These are phyloP conservation scores for Ciconia stormi DNA, from an alignment of 2,113 vertebrate species.

Conservation along the genomic window DNA sequence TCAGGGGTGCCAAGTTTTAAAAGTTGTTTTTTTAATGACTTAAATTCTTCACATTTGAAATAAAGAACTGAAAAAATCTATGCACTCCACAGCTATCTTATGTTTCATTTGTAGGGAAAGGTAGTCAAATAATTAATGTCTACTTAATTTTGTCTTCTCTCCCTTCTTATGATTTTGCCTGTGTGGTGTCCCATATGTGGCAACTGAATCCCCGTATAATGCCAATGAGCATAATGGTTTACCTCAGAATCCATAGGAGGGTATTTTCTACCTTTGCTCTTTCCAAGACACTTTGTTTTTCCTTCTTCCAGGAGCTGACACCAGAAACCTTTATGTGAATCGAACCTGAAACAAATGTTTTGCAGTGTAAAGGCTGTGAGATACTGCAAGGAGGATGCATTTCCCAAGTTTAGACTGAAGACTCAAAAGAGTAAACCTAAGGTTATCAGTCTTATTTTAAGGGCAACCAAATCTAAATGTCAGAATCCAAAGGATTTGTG, in stretches of 20 bases:
- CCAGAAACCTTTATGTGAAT: conserved; percentile 98
- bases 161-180: background rate
- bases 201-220: background rate
- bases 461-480: background rate
- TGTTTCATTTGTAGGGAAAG: background rate
- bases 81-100: background rate
- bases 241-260: conserved; percentile 93
- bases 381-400: background rate
- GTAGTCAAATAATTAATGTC: background rate
- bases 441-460: conserved; percentile 10
- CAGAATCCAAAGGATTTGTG: background rate
- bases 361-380: background rate
- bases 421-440: conserved; percentile 22
- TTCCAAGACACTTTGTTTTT: conserved; percentile 95
- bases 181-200: background rate
- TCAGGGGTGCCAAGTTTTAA: background rate
- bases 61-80: background rate
- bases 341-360: conserved; percentile 80
- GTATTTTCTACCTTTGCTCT: conserved; percentile 95
- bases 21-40: background rate
- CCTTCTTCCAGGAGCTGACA: conserved; percentile 95
- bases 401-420: background rate
- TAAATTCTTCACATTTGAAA: background rate
- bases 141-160: background rate
- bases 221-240: background rate